A percentile compares a stretch with the other conserved stretches of the same genome.
These are phyloP conservation scores for Orchesellides sinensis DNA, from an alignment of 2,888 invertebrate species.

Conservation along the genomic window DNA sequence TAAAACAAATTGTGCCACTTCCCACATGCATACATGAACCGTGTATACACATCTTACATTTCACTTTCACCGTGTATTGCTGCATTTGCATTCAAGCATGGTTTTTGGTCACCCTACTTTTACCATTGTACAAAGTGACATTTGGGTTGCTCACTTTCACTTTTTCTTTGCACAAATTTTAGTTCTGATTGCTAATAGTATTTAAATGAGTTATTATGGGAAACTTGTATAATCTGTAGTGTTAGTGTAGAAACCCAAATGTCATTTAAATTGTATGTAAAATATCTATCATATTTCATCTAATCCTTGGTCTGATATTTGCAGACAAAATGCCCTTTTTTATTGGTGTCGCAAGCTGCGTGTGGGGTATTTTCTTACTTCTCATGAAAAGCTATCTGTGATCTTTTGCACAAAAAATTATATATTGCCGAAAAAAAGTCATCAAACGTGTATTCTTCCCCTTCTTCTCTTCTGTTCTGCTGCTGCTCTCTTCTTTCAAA, in stretches of 20 bases:
- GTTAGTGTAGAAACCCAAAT: neutral
- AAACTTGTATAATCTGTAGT: no score
- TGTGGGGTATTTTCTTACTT: slow-evolving; percentile 89
- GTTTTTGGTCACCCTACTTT: slow-evolving; percentile 10
- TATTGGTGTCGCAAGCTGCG: slow-evolving; percentile 92
- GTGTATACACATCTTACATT: no score
- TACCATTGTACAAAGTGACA: neutral
- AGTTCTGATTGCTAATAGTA: slow-evolving; percentile 54
- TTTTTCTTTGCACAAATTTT: neutral
- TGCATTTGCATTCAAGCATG: neutral
- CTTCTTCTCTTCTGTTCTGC: slow-evolving; percentile 45
- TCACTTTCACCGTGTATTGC: no score
- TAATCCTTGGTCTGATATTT: slow-evolving; percentile 73
- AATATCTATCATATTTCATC: neutral
- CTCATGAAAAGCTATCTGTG: slow-evolving; percentile 83
- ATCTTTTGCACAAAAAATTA: slow-evolving; percentile 43
- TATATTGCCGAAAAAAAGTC: no score
- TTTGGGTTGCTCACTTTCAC: slow-evolving; percentile 3
- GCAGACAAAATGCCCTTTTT: slow-evolving; percentile 84
- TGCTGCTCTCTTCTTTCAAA: slow-evolving; percentile 52
- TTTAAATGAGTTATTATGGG: no score
- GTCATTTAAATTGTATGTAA: slow-evolving; percentile 2
- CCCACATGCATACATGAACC: no score
- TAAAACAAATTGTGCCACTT: no score
- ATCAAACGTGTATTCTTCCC: neutral